Evolutionary conservation across 2,113 vertebrate species (phyloP).

Genomic region (Pogona vitticeps): DNA sequence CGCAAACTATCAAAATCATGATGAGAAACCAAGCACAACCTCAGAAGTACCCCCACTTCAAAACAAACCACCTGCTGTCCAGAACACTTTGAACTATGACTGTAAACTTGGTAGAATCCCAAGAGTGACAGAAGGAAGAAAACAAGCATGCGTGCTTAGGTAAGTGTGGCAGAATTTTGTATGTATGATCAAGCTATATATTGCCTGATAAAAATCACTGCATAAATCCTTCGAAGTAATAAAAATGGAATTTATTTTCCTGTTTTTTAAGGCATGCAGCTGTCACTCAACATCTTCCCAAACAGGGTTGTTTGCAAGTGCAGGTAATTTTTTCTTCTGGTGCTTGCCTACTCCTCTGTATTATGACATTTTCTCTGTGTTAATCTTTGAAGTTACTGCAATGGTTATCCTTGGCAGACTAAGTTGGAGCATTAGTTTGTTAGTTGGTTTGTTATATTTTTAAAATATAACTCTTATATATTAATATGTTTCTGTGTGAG

Average conservation of each 20-base stretch:
- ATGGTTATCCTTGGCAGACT: conserved; percentile 27
- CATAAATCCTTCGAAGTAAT: not conserved
- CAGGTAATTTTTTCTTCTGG: not conserved
- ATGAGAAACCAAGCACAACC: not conserved
- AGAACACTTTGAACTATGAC: not conserved
- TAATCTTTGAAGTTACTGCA: not conserved
- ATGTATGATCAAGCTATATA: not conserved
- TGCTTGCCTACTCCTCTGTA: not conserved
- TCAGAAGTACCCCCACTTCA: not conserved
- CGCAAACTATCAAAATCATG: not conserved
- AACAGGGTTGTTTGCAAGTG: not conserved
- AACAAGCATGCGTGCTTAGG: not conserved
- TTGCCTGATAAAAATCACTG: not conserved
- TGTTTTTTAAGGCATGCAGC: not conserved
- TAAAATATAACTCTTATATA: conserved; percentile 29
- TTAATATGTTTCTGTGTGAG: conserved; percentile 22
- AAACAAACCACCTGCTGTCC: not conserved
- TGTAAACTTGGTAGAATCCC: not conserved
- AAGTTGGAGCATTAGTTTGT: conserved; percentile 16
- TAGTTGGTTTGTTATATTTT: conserved; percentile 31
- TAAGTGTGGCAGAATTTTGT: not conserved
- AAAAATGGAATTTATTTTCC: not conserved
- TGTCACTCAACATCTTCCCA: not conserved
- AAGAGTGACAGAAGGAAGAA: not conserved
- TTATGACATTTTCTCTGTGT: not conserved